phyloP scores from a whole-genome alignment of 2,888 invertebrate species.

The Osmoderma eremita region DNA sequence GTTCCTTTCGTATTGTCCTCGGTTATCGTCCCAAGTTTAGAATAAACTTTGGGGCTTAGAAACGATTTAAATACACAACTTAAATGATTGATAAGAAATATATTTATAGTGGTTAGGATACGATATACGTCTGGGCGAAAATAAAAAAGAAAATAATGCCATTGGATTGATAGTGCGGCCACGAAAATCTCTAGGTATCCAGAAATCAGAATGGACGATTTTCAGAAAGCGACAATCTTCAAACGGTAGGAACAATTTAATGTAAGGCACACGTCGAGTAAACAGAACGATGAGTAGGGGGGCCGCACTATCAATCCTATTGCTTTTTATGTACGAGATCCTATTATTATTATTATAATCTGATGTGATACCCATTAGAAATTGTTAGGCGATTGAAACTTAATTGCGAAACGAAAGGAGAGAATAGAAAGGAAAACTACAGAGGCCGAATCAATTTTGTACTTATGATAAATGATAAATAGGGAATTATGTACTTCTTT shows the following conservation, averaged over 20 bases:
- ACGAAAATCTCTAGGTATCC: neutral
- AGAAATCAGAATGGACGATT: neutral
- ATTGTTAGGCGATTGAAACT: slow-evolving; percentile 47
- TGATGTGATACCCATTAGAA: slow-evolving; percentile 60
- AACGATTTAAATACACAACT: slow-evolving; percentile 27
- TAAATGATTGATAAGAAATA: slow-evolving; percentile 20
- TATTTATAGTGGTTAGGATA: slow-evolving; percentile 33
- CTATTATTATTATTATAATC: slow-evolving; percentile 50
- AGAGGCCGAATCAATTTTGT: slow-evolving; percentile 41
- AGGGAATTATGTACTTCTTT: slow-evolving; percentile 41
- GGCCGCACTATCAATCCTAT: slow-evolving; percentile 58
- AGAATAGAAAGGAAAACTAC: neutral
- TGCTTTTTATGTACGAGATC: slow-evolving; percentile 57
- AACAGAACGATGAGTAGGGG: neutral
- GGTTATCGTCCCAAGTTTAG: slow-evolving; percentile 2
- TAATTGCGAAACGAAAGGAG: slow-evolving; percentile 20
- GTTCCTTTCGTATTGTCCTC: slow-evolving; percentile 18
- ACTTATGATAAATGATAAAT: slow-evolving; percentile 39
- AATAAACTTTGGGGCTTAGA: slow-evolving; percentile 11
- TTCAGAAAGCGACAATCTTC: slow-evolving; percentile 8
- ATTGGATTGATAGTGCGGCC: slow-evolving; percentile 15
- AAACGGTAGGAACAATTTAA: no score
- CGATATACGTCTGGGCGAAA: slow-evolving; percentile 27
- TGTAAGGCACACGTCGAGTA: neutral
- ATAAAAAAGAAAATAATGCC: slow-evolving; percentile 12